These are phyloP conservation scores for Anabas testudineus DNA, from an alignment of 2,797 vertebrate genomes.

Conservation along the genomic window DNA sequence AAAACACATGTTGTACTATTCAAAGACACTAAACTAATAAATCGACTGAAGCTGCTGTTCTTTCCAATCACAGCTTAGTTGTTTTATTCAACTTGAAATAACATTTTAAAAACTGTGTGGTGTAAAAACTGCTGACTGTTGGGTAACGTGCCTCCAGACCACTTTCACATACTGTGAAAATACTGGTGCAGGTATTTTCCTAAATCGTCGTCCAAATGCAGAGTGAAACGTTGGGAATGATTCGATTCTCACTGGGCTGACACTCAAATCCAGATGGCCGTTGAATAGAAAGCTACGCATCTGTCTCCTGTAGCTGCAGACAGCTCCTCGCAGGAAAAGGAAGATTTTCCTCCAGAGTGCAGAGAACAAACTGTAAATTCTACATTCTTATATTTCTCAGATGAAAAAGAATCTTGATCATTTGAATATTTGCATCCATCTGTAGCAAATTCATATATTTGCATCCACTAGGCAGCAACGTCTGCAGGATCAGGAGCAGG, in stretches of 20 bases:
- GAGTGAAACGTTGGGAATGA: conserved; percentile 21
- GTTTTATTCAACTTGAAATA: conserved; percentile 9
- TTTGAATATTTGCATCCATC: conserved; percentile 31
- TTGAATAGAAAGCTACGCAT: background rate
- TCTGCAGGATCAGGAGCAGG: conserved; percentile 10
- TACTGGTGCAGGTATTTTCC: conserved; percentile 1
- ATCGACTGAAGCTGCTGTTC: background rate
- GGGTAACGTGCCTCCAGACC: background rate
- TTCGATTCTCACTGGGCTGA: background rate
- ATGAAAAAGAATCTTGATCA: too few relatives aligned
- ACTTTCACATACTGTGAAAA: background rate
- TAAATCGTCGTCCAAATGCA: conserved; percentile 3
- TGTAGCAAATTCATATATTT: conserved; percentile 1
- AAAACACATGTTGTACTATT: background rate
- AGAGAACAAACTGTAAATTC: background rate
- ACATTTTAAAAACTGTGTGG: conserved; percentile 5
- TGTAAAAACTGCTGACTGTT: conserved; percentile 11
- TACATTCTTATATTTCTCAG: conserved; percentile 1
- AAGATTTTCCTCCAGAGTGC: background rate
- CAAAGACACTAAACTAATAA: too few relatives aligned
- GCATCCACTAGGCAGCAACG: conserved; percentile 3
- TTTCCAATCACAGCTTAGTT: background rate
- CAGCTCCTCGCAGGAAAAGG: conserved; percentile 4
- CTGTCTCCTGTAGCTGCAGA: background rate
- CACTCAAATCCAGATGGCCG: conserved; percentile 6